Evolutionary conservation across 1,140 invertebrate genomes (phyloP), one percentile per base, ranked within the genome.

Genomic region (Scaptomyza pallida): DNA sequence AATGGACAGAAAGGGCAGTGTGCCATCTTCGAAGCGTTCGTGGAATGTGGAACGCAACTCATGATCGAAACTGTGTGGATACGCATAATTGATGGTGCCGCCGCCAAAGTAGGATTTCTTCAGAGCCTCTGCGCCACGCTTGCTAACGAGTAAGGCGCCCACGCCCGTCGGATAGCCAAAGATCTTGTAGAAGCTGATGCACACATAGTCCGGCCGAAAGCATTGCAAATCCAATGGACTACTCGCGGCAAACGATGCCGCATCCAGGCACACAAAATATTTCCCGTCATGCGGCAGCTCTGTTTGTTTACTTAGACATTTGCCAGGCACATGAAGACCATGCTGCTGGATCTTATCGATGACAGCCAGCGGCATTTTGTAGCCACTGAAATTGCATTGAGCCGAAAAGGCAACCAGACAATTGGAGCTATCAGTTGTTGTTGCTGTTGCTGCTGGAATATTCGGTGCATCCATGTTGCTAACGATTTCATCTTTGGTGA

Each of bases 101-200:
- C 98, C 98, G 17, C 98, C 98, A 93, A 97, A 98, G 91, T 97
- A 99, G 43, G 91, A 92, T 92, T 95, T 97, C 10, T 94, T 89
- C 16, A 98, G 92, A 16, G 94, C 89, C 78, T 93, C 23, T 2
- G 92, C 92, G 75, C 94, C 95, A 1, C 92, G 91, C 82, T 96
- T 96, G 76, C 93, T 94, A 0, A 99, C 95, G 47, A 99, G 80
- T 2, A 99, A 91, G 35, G 97, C 97, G 23, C 98, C 98, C 73
- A 96, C 91, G n/a, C 96, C 98, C 60, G 98, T 99, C 5, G 98
- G 98, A 92, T 96, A 99, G 0, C 98, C 98, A 93, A 99, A 99
- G 82, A 99, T 97, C 94, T 99, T 99, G 92, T 99, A 99, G 93
- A 99, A 99, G 1, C 98, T 99, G 4, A 99, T 35, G 50, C 94